Conservation (phyloP, 2,113 vertebrate species). For the Cyprinus carpio region DNA sequence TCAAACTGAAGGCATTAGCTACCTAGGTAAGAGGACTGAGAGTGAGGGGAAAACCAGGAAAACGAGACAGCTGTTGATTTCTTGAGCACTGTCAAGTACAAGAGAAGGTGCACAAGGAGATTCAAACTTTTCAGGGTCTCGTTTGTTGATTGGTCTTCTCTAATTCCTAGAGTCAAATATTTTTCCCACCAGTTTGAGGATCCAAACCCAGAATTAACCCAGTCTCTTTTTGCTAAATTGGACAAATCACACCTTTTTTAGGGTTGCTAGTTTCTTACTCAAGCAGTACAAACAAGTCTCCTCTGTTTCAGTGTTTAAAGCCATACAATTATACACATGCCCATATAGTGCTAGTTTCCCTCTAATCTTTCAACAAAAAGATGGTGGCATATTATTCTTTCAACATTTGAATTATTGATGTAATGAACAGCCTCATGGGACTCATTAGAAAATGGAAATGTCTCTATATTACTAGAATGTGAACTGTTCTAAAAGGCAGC, state of each 20-base stretch:
- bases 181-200: neutral
- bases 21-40: slow-evolving; percentile 15
- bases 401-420: slow-evolving; percentile 67
- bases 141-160: slow-evolving; percentile 6
- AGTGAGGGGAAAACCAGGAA: slow-evolving; percentile 33
- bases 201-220: slow-evolving; percentile 6
- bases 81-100: slow-evolving; percentile 15
- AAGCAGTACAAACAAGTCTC: slow-evolving; percentile 6
- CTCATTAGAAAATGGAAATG: slow-evolving; percentile 74
- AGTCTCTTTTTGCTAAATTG: neutral
- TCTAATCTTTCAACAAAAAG: slow-evolving; percentile 8
- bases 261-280: neutral
- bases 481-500: slow-evolving; percentile 67
- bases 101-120: neutral
- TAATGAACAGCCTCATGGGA: slow-evolving; percentile 67
- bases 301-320: neutral
- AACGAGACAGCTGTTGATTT: slow-evolving; percentile 28
- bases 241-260: neutral
- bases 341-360: slow-evolving; percentile 8
- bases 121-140: slow-evolving; percentile 5
- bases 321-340: slow-evolving; percentile 3
- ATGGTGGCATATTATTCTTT: neutral
- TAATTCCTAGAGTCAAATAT: neutral
- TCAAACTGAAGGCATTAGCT: slow-evolving; percentile 52
- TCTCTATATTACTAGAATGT: slow-evolving; percentile 70